These are phyloP conservation scores for Pammene aurita DNA, from an alignment of 2,888 invertebrate species.

Conservation along the genomic window DNA sequence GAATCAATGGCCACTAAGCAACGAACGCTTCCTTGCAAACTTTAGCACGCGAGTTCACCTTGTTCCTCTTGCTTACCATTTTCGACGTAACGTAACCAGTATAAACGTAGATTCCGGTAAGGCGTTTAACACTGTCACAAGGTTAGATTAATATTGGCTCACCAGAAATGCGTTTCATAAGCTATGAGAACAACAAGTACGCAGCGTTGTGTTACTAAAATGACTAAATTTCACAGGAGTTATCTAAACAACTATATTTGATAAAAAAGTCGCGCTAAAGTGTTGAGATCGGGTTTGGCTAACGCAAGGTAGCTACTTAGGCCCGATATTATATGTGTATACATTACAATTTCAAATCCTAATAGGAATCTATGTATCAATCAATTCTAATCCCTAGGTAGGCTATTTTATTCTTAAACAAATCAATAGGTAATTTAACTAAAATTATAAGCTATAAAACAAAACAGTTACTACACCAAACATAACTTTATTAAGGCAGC, in stretches of 20 bases:
- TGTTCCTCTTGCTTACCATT: neutral
- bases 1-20: slow-evolving; percentile 23
- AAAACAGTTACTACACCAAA: too few species aligned
- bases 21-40: slow-evolving; percentile 17
- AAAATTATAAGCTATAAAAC: too few species aligned
- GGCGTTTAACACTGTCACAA: neutral
- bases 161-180: neutral
- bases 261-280: neutral
- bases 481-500: too few species aligned
- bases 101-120: neutral
- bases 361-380: too few species aligned
- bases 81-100: neutral
- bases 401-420: too few species aligned
- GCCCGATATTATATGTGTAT: neutral
- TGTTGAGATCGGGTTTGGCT: slow-evolving; percentile 14
- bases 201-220: neutral
- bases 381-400: too few species aligned
- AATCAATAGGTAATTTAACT: too few species aligned
- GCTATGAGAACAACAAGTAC: neutral
- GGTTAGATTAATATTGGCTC: neutral
- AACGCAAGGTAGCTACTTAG: slow-evolving; percentile 15
- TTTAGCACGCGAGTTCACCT: slow-evolving; percentile 4
- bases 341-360: too few species aligned
- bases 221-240: neutral
- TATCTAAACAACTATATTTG: neutral